Base-by-base conservation (phyloP, 2,113 vertebrate genomes). In the Clarias batrachus region DNA sequence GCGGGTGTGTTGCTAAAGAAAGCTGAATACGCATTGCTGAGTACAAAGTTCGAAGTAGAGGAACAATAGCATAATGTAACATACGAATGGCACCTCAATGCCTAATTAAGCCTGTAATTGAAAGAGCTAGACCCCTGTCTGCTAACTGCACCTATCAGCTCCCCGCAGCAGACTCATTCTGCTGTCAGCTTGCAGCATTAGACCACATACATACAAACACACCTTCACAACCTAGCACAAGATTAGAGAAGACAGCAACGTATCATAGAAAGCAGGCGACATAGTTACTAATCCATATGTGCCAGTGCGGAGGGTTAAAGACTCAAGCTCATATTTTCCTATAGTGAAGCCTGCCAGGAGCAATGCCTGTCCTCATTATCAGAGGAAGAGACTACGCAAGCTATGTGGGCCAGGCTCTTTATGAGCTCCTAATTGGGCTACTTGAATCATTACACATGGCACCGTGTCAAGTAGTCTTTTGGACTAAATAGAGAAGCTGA, bases 101-200 rank as follows among this genome's bases (percentile, higher is more conserved):
- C 89, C 92, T 94, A 93, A 94, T 95, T 95, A 94, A 91, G 88
- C 86, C 88, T 89, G 90, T 94, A 94, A 94, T 93, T 80, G 62
- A 84, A 73, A 82, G 62, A 81, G 13, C 52, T 81, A 82, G 57
- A 77, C 78, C 37, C 37, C 19, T 59, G 21, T 66, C 76, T 63
- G 60, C 48, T 71, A 48, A 27, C 70, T 84, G 66, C 0, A 56
- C 71, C 27, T 37, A 60, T 60, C 73, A 66, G 71, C 54, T 63
- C 56, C 52, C 59, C n/a, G 57, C 82, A 74, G 62, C 65, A 78
- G 16, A 41, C 33, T 33, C 19, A 84, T 54, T 48, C 70, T 88
- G 81, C 77, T 76, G 59, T 86, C 81, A 48, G 30, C 54, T 14
- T 80, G 65, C 41, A 41, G 16, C 37, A 66, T 62, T 27, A 9